A percentile compares a stretch with the other conserved stretches of the same genome.
Conservation (phyloP, 1,140 invertebrate genomes). For the Thaumatotibia leucotreta region DNA sequence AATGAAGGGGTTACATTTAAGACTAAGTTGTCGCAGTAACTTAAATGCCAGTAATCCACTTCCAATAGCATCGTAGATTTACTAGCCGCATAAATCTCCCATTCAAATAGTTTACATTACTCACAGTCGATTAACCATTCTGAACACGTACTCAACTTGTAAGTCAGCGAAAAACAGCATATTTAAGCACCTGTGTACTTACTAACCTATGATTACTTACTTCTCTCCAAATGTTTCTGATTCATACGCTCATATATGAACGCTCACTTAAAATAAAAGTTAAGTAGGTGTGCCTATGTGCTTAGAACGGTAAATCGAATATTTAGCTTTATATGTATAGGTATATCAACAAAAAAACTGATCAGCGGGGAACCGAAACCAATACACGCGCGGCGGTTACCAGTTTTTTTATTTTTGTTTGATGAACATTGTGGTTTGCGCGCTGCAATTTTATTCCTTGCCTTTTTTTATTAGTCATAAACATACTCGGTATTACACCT, state of each 20-base stretch:
- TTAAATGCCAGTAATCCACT: neutral
- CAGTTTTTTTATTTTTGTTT: neutral
- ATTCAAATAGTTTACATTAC: constrained; percentile 8
- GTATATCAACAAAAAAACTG: too few species aligned
- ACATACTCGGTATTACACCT: neutral
- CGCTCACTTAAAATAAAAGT: too few species aligned
- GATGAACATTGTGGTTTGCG: neutral
- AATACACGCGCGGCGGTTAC: neutral
- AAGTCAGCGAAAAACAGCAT: neutral
- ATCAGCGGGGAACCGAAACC: too few species aligned
- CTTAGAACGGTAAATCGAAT: too few species aligned
- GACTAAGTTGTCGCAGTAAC: too few species aligned
- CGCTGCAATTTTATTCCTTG: neutral
- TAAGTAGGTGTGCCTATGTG: too few species aligned
- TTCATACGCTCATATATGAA: neutral
- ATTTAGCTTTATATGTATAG: too few species aligned
- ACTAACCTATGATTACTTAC: too few species aligned
- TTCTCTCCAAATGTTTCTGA: too few species aligned
- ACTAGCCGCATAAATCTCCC: neutral
- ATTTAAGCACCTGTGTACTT: too few species aligned
- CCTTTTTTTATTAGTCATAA: neutral
- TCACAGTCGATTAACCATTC: neutral
- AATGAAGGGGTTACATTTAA: too few species aligned
- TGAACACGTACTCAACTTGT: neutral
- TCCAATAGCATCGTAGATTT: neutral